These are phyloP conservation scores for Pyrocephalus nanus DNA, from an alignment of 2,797 vertebrate genomes.

Conservation along the genomic window DNA sequence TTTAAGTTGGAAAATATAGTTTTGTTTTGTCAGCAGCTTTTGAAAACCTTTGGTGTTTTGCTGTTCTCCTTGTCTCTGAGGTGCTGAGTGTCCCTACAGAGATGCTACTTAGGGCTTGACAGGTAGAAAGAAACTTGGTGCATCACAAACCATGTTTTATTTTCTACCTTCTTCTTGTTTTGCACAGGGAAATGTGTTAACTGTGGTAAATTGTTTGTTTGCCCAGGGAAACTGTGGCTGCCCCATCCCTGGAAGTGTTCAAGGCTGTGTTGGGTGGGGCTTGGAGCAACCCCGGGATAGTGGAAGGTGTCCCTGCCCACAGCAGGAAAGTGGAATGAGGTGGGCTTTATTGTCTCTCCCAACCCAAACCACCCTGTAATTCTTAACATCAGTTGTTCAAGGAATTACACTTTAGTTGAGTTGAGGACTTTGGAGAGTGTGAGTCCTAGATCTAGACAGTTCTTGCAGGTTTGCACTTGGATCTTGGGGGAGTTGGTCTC, in stretches of 20 bases:
- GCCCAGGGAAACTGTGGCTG: not conserved
- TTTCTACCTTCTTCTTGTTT: not conserved
- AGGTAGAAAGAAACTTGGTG: not conserved
- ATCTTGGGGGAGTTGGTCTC: not conserved
- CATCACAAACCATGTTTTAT: fast-evolving
- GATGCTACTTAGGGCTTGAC: not conserved
- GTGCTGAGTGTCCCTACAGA: not conserved
- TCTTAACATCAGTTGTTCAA: not conserved
- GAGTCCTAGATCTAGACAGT: not conserved
- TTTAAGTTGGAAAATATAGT: not conserved
- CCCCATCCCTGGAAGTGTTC: not conserved
- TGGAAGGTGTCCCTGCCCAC: not conserved
- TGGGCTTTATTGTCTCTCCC: not conserved
- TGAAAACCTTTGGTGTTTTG: not conserved
- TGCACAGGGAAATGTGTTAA: not conserved
- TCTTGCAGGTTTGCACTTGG: not conserved
- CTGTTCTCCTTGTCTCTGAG: not conserved
- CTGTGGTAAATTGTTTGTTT: not conserved
- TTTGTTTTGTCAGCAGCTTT: not conserved
- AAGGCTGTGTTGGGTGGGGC: not conserved
- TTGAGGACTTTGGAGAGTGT: not conserved
- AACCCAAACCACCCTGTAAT: not conserved
- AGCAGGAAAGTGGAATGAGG: not conserved
- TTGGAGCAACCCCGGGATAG: not conserved
- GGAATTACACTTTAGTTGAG: no score